Base-by-base conservation (phyloP, 2,888 invertebrate species). In the Julus scandinavius region DNA sequence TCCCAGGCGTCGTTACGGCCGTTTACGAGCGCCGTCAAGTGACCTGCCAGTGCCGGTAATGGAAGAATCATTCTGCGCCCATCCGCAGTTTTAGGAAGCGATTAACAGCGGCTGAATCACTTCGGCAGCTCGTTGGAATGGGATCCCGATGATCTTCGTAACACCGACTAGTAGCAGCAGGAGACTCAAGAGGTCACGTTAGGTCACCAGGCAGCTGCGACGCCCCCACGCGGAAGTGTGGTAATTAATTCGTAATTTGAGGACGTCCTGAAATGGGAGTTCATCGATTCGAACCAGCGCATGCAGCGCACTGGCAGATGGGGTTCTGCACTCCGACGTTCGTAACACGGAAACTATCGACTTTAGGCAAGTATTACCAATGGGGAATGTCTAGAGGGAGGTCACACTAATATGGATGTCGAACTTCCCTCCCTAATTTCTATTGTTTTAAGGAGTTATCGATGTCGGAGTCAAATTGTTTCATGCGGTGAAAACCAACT, bases 1-100 rank as follows among this genome's bases (percentile, higher is more conserved):
- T 72, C 72, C 72, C 72, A 72, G 29, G 72, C 72, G 72, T 72
- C 72, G 72, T 72, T 72, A 72, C 20, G 9, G 29, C 72, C 72
- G 72, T 72, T 63, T 63, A 63, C 63, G 63, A 63, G 63, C 63
- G 63, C 63, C 72, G 72, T 72, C 72, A 9, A 72, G 29, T 72
- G 72, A 72, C 72, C 58, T 63, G n/a, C 58, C 58, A 63, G n/a
- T 6, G 6, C 6, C 72, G 29, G 72, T 72, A 72, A 72, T 72
- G 72, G 29, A 29, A 29, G 11, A 72, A 72, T 20, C 72, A 72
- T 72, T 72, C 29, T 6, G 72, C 3, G 58, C 17, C 58, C 17
- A 17, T 63, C 58, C 29, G 72, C 20, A 29, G 29, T 29, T n/a
- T n/a, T 29, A 20, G 63, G 20, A 72, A 29, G 29, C 72, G 72